Percentiles rank a stretch among this genome's conserved stretches.
Evolutionary conservation across 2,797 vertebrate genomes (phyloP).

Genomic region (Chloroceryle amazona): DNA sequence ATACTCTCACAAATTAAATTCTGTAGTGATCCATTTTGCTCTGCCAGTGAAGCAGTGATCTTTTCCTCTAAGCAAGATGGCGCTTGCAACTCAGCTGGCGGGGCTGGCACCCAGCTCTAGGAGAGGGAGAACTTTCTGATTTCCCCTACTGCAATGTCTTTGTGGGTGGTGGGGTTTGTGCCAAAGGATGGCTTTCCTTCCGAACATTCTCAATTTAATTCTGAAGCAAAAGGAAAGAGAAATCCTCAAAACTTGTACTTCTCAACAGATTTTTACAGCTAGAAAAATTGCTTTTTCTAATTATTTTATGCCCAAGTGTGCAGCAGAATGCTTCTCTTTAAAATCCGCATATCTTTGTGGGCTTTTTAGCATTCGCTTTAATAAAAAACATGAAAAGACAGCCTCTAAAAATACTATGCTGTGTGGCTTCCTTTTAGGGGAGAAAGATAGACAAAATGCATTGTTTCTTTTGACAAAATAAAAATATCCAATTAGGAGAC

Average conservation of each 20-base stretch:
- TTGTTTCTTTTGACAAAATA: not conserved
- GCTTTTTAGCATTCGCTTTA: not conserved
- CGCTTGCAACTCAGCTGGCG: not conserved
- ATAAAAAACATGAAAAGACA: not conserved
- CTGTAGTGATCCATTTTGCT: conserved; percentile 81
- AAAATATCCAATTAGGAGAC: not conserved
- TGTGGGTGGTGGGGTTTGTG: not conserved
- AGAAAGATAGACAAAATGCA: not conserved
- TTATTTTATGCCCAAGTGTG: not conserved
- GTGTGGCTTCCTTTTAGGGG: not conserved
- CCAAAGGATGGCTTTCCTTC: not conserved
- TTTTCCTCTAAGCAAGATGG: conserved; percentile 63
- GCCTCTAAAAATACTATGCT: not conserved
- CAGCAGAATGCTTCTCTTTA: not conserved
- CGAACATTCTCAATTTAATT: not conserved
- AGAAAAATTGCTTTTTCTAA: not conserved
- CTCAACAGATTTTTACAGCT: not conserved
- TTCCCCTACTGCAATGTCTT: not conserved
- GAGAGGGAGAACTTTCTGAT: not conserved
- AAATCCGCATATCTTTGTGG: not conserved
- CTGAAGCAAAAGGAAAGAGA: not conserved
- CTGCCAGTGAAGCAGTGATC: conserved; percentile 81
- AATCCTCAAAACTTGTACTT: not conserved
- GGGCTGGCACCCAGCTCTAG: conserved; percentile 11
- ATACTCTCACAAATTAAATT: conserved; percentile 84